Base-by-base conservation (phyloP, 92 coral and sea anemone species). In the Anthopleura xanthogrammica region DNA sequence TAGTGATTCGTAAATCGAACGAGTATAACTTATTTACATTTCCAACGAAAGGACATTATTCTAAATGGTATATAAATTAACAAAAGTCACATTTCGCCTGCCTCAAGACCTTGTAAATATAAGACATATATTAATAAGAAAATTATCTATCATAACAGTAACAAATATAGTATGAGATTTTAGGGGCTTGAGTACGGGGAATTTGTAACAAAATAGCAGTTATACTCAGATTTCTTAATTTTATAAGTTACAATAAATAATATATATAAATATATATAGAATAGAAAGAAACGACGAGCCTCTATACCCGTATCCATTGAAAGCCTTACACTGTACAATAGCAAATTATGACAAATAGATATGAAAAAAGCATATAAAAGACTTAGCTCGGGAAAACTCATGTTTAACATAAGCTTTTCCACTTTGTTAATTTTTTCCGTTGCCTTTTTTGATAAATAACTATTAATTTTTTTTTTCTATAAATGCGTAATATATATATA, bases 241-340 rank as follows among this genome's bases (percentile, higher is more conserved):
- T 91, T 92, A 91, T 93, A 93, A 93, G 98, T 93, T 93, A 93
- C 88, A 92, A 93, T 93, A 93, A 93, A 93, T 93, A 93, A 93
- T 93, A 89, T 87, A 93, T 93, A 91, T 92, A 88, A 88, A 83
- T 91, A 92, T 91, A 92, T 90, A 89, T 89, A 88, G 87, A 84
- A 84, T 88, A 91, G 88, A 89, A 89, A 77, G 79, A 85, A 85
- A 86, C 88, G 72, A 70, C 75, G 83, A 77, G 78, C 78, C 74
- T 64, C 79, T 85, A 86, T 66, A 75, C 75, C 58, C 58, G 84
- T 87, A 80, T 83, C 90, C 83, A 91, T 93, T 93, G 93, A 93
- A 88, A 89, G 93, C 93, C 92, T 89, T 85, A 84, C 94, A 93
- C 90, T 93, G 90, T 93, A 93, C 98, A 93, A 77, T 76, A 92